Evolutionary conservation across 2,888 invertebrate species (phyloP).

Genomic region (Tortrix viridana): DNA sequence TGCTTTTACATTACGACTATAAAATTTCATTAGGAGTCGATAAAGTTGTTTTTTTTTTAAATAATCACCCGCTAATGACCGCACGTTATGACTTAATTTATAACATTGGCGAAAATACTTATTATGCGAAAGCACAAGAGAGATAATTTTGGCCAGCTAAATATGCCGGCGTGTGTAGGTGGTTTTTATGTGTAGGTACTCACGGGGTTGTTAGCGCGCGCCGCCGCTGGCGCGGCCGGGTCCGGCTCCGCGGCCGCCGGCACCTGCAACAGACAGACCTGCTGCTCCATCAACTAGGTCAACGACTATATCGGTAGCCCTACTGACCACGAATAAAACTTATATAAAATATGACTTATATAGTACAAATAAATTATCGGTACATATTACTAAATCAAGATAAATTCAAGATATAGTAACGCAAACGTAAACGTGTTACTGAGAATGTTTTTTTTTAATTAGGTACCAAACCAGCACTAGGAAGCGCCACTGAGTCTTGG

Average conservation of each 20-base stretch:
- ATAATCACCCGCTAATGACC: constrained; percentile 38
- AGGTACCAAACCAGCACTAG: too few species aligned
- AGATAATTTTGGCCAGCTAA: background rate
- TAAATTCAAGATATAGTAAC: too few species aligned
- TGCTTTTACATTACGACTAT: constrained; percentile 46
- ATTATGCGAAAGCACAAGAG: too few species aligned
- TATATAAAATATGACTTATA: too few species aligned
- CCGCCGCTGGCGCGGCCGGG: constrained; percentile 70
- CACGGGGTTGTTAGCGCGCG: constrained; percentile 70
- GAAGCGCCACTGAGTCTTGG: too few species aligned
- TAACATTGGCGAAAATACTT: too few species aligned
- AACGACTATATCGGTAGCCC: constrained; percentile 59
- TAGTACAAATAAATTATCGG: too few species aligned
- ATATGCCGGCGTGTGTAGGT: background rate
- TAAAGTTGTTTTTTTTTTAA: constrained; percentile 42
- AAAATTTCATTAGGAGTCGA: constrained; percentile 49
- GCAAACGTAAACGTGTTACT: too few species aligned
- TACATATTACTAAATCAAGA: too few species aligned
- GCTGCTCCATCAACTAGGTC: constrained; percentile 65
- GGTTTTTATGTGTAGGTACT: constrained; percentile 46
- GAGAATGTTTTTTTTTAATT: too few species aligned
- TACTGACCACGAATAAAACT: constrained; percentile 25
- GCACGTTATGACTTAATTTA: too few species aligned
- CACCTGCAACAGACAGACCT: constrained; percentile 72
- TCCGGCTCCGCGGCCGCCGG: constrained; percentile 71